Conservation (phyloP, 1,140 invertebrate species). For the Apis dorsata region DNA sequence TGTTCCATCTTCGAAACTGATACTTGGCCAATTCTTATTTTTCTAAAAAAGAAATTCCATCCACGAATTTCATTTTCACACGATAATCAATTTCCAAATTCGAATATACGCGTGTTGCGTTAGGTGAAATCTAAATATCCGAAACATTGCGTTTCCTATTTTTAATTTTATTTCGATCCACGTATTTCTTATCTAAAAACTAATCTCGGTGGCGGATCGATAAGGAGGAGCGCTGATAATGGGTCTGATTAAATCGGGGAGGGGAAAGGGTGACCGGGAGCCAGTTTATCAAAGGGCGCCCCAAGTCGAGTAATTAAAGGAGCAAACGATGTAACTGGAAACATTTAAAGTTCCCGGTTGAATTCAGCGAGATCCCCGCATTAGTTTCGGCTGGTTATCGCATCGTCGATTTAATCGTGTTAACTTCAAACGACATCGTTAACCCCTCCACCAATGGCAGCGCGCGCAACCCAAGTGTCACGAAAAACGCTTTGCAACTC, state of each 20-base stretch:
- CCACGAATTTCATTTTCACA: no score
- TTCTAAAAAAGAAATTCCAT: no score
- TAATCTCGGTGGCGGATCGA: background rate
- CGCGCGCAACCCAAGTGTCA: no score
- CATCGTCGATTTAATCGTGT: conserved; percentile 31
- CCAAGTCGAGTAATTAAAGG: conserved; percentile 16
- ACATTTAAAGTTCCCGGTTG: background rate
- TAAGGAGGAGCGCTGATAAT: background rate
- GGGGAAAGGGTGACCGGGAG: no score
- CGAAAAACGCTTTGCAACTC: conserved; percentile 7
- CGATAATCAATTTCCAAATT: no score
- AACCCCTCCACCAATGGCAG: background rate
- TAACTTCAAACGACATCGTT: conserved; percentile 41
- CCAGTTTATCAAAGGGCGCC: background rate
- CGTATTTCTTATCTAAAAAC: background rate
- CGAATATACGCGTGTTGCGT: no score
- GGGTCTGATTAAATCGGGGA: background rate
- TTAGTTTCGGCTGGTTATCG: conserved; percentile 13
- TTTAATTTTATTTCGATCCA: background rate
- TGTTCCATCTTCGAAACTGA: no score
- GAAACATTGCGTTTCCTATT: no score
- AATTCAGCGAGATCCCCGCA: conserved; percentile 9
- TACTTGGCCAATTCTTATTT: no score
- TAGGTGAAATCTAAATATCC: no score
- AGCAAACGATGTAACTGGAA: conserved; percentile 27